Evolutionary conservation across 1,140 invertebrate genomes (phyloP).

Genomic region (Drosophila paulistorum): DNA sequence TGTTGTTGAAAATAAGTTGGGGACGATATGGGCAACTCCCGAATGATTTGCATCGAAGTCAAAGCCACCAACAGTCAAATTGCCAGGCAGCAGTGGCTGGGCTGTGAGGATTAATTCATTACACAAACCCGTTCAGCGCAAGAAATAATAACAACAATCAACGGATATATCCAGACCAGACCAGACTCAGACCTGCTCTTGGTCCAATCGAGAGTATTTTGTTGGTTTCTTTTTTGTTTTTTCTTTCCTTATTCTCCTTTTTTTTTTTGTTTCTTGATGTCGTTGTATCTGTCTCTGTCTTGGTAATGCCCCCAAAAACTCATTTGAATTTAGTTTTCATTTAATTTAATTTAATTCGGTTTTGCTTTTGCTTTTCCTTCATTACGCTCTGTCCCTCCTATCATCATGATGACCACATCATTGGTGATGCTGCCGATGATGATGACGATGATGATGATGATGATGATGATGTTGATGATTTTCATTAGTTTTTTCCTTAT

Average conservation of each 20-base stretch:
- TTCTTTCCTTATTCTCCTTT: constrained; percentile 15
- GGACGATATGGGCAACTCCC: constrained; percentile 19
- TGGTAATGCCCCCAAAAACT: constrained; percentile 72
- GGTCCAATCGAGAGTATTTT: constrained; percentile 32
- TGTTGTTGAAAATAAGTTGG: not conserved
- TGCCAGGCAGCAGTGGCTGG: constrained; percentile 52
- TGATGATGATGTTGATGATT: constrained; percentile 74
- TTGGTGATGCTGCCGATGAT: constrained; percentile 1
- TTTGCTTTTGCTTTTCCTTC: constrained; percentile 70
- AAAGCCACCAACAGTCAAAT: constrained; percentile 80
- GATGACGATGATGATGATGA: constrained; percentile 69
- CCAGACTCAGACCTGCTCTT: constrained; percentile 27
- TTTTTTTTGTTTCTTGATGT: constrained; percentile 21
- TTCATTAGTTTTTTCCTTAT: constrained; percentile 83
- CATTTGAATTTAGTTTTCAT: constrained; percentile 83
- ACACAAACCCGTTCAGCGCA: constrained; percentile 78
- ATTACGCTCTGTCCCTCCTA: constrained; percentile 50
- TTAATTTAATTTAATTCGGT: constrained; percentile 80
- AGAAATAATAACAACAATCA: constrained; percentile 81
- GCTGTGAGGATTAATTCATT: constrained; percentile 82
- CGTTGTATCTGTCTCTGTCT: constrained; percentile 16
- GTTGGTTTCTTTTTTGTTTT: constrained; percentile 9
- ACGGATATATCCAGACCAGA: constrained; percentile 44
- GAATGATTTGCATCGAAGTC: constrained; percentile 73
- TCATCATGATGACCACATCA: not conserved